Conservation (phyloP, 2,888 invertebrate species). For the Imbricaverruca yamaguchii region DNA sequence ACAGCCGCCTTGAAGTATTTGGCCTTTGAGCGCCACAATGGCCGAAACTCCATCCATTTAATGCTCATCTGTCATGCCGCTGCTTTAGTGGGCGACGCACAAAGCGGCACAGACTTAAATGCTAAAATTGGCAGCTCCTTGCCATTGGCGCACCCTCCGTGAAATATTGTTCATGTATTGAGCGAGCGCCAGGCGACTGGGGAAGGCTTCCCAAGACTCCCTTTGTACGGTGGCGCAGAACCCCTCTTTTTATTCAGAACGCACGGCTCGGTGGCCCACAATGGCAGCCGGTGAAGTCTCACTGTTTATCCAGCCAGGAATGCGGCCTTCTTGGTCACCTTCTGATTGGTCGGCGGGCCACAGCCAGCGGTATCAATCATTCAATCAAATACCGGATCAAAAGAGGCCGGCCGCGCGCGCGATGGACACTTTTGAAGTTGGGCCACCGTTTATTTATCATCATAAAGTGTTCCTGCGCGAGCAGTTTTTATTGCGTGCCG, state of each 20-base stretch:
- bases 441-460: neutral
- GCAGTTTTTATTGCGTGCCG: neutral
- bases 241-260: neutral
- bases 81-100: neutral
- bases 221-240: neutral
- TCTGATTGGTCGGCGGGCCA: neutral
- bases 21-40: conserved; percentile 1
- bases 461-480: conserved; percentile 4
- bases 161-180: conserved; percentile 14
- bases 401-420: neutral
- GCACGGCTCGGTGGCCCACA: neutral
- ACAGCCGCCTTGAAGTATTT: conserved; percentile 10
- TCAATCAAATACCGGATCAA: neutral
- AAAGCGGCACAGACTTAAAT: conserved; percentile 6
- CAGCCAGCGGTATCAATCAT: neutral
- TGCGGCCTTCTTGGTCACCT: neutral
- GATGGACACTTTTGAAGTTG: neutral
- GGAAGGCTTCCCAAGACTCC: neutral
- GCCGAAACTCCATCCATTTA: conserved; percentile 18
- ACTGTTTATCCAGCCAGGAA: conserved; percentile 9
- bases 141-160: neutral
- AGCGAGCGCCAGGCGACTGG: neutral
- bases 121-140: conserved; percentile 22
- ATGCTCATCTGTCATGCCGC: conserved; percentile 21
- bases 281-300: neutral